Evolutionary conservation across 2,888 invertebrate species (phyloP).

Genomic region (Drosophila macrospina): DNA sequence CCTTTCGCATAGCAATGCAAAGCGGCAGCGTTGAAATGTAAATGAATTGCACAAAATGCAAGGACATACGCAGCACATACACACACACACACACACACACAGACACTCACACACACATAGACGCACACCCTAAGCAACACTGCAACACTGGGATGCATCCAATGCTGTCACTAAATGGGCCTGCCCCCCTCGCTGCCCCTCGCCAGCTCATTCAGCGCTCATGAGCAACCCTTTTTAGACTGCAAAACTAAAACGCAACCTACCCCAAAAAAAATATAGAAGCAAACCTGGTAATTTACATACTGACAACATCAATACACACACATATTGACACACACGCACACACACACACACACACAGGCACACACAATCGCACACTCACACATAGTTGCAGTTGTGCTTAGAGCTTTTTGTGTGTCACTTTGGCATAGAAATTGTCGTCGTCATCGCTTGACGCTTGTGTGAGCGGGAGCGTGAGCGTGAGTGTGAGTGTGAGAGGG

Average conservation of each 20-base stretch:
- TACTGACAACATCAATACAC: slow-evolving; percentile 75
- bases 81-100: slow-evolving; percentile 37
- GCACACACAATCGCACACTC: slow-evolving; percentile 13
- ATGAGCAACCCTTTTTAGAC: slow-evolving; percentile 67
- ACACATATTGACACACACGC: slow-evolving; percentile 18
- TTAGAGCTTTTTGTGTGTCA: slow-evolving; percentile 74
- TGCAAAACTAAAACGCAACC: slow-evolving; percentile 62
- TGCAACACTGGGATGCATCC: slow-evolving; percentile 46
- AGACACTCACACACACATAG: too few species aligned
- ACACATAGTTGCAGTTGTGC: slow-evolving; percentile 20
- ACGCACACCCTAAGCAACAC: slow-evolving; percentile 30
- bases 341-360: slow-evolving; percentile 16
- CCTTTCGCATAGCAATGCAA: slow-evolving; percentile 52
- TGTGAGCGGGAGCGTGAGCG: too few species aligned
- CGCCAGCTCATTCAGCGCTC: slow-evolving; percentile 1
- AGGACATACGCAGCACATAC: slow-evolving; percentile 75
- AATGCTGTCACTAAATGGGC: slow-evolving; percentile 54
- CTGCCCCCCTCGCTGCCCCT: background rate
- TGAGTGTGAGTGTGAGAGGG: background rate
- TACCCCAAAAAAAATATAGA: slow-evolving; percentile 66
- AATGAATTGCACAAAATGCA: slow-evolving; percentile 80
- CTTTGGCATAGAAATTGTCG: slow-evolving; percentile 78
- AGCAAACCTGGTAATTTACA: slow-evolving; percentile 73
- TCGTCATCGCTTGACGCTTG: slow-evolving; percentile 62
- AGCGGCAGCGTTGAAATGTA: slow-evolving; percentile 76